These are phyloP conservation scores for Lumbricus terrestris DNA, from an alignment of 2,888 invertebrate genomes.

Conservation along the genomic window DNA sequence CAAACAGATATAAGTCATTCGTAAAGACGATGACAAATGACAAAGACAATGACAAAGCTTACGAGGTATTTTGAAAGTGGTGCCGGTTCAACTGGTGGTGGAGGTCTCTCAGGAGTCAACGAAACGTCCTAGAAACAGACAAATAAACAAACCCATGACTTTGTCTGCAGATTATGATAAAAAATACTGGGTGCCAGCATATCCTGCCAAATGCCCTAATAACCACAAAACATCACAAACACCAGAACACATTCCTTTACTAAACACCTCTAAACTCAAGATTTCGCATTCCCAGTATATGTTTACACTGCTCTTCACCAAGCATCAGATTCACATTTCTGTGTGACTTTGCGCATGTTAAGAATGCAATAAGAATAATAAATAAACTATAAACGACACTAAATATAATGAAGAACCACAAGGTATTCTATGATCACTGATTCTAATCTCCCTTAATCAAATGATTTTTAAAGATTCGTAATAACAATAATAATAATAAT, in stretches of 20 bases:
- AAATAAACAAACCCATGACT: not conserved
- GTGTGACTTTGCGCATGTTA: too few relatives aligned
- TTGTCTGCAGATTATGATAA: not conserved
- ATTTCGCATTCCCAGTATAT: too few relatives aligned
- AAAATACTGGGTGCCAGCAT: not conserved
- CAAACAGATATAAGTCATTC: not conserved
- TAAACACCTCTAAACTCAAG: too few relatives aligned
- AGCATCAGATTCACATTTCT: too few relatives aligned
- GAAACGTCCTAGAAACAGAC: not conserved
- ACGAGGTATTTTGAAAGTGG: not conserved
- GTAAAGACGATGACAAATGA: not conserved
- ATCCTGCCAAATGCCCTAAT: not conserved
- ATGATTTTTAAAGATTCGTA: too few relatives aligned
- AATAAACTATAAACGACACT: too few relatives aligned
- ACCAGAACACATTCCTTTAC: too few relatives aligned
- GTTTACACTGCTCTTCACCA: too few relatives aligned
- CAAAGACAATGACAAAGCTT: not conserved
- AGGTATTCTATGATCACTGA: not conserved
- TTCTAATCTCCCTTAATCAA: too few relatives aligned
- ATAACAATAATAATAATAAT: too few relatives aligned
- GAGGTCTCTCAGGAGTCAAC: not conserved
- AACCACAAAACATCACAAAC: not conserved
- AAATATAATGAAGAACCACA: not conserved
- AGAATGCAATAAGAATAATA: too few relatives aligned
- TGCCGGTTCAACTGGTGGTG: not conserved